A percentile compares a stretch with the other conserved stretches of the same genome.
These are phyloP conservation scores for Nephrotoma appendiculata DNA, from an alignment of 2,888 invertebrate genomes.

Conservation along the genomic window DNA sequence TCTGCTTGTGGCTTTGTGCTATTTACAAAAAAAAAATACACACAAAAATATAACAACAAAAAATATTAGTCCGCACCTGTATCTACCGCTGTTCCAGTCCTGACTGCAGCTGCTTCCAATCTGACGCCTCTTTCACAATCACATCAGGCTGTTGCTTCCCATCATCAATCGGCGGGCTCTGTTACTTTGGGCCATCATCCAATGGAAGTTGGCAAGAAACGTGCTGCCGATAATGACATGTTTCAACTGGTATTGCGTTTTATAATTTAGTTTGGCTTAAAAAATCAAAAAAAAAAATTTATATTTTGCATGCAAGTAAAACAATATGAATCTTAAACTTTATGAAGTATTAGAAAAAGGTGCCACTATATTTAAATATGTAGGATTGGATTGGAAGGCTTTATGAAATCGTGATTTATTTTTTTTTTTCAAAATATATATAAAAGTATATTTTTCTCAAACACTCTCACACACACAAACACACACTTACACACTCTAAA, in stretches of 20 bases:
- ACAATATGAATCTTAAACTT: not conserved
- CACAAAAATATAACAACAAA: conserved; percentile 9
- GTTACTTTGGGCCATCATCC: conserved; percentile 35
- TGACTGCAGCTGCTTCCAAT: conserved; percentile 25
- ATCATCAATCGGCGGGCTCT: conserved; percentile 41
- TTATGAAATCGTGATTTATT: not conserved
- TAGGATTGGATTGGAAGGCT: not conserved
- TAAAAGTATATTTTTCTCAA: not conserved
- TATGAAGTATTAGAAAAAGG: not conserved
- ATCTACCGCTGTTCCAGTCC: conserved; percentile 17
- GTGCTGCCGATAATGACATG: conserved; percentile 79
- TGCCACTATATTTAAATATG: not conserved
- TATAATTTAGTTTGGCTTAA: not conserved
- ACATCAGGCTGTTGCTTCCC: conserved; percentile 40
- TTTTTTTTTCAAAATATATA: not conserved
- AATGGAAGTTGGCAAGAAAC: conserved; percentile 91
- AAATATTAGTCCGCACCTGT: conserved; percentile 26
- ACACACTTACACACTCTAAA: not conserved
- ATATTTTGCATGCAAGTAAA: not conserved
- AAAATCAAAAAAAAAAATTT: not conserved
- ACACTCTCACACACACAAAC: not conserved
- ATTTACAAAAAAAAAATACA: conserved; percentile 5
- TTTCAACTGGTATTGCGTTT: conserved; percentile 67
- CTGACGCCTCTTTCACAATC: conserved; percentile 27
- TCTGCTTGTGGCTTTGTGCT: conserved; percentile 3